phyloP scores from a whole-genome alignment of 2,113 vertebrate species.

The Sander lucioperca region DNA sequence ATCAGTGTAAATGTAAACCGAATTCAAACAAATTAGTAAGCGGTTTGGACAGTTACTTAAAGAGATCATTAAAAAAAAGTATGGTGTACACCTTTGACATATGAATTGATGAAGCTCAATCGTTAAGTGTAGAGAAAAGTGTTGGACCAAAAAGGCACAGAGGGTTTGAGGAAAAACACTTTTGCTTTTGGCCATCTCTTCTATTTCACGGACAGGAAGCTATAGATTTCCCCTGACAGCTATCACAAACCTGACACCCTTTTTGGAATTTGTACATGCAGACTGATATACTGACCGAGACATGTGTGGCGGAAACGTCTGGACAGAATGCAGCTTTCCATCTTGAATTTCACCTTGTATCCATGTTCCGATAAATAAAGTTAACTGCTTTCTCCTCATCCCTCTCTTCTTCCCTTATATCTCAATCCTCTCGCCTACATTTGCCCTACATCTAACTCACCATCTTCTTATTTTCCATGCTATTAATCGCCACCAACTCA shows the following conservation, averaged over 20 bases:
- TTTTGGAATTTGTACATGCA: constrained; percentile 14
- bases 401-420: background rate
- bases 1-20: background rate
- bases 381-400: constrained; percentile 6
- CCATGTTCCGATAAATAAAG: constrained; percentile 14
- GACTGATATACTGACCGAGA: constrained; percentile 20
- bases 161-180: background rate
- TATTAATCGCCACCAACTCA: background rate
- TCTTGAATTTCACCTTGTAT: constrained; percentile 9
- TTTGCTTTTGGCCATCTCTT: background rate
- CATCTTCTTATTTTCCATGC: background rate
- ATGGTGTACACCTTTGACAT: background rate
- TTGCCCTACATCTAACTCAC: constrained; percentile 3
- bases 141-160: background rate
- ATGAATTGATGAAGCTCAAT: background rate
- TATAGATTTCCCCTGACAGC: constrained; percentile 28
- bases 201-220: constrained; percentile 21
- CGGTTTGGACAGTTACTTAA: background rate
- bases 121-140: background rate
- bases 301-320: background rate
- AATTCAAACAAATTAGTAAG: background rate
- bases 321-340: constrained; percentile 19
- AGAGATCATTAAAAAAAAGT: background rate
- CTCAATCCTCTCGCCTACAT: constrained; percentile 16
- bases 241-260: constrained; percentile 21